Percentiles rank a stretch among this genome's conserved stretches.
Conservation (phyloP, 2,797 vertebrate genomes). For the Rhabdomys pumilio region DNA sequence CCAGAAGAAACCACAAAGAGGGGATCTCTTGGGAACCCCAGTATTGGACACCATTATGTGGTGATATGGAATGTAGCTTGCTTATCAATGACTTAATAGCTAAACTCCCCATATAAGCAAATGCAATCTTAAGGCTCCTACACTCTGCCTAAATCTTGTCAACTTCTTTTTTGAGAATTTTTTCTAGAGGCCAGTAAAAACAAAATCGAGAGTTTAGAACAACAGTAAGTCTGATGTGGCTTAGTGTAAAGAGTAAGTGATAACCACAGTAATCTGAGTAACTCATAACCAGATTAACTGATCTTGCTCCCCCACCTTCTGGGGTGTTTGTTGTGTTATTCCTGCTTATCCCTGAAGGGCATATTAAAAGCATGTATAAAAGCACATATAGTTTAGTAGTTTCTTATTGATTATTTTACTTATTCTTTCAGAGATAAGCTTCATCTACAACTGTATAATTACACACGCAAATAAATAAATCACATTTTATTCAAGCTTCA, state of each 20-base stretch:
- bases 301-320: not conserved
- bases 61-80: not conserved
- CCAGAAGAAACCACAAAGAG: not conserved
- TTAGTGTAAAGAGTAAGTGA: not conserved
- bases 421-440: not conserved
- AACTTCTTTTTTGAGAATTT: not conserved
- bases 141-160: constrained; percentile 3
- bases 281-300: not conserved
- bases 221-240: not conserved
- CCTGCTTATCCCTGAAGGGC: not conserved
- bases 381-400: not conserved
- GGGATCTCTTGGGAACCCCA: not conserved
- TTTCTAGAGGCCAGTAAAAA: not conserved
- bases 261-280: not conserved
- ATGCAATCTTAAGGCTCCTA: not conserved
- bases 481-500: not conserved
- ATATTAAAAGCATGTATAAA: constrained; percentile 33
- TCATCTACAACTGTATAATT: not conserved
- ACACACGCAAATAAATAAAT: not conserved
- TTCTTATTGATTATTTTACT: not conserved
- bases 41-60: not conserved
- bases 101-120: not conserved
- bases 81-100: not conserved
- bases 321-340: not conserved
- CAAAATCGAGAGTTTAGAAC: not conserved